Percentiles rank a stretch among this genome's conserved stretches.
Evolutionary conservation across 2,113 vertebrate genomes (phyloP).

Genomic region (Columba janthina): DNA sequence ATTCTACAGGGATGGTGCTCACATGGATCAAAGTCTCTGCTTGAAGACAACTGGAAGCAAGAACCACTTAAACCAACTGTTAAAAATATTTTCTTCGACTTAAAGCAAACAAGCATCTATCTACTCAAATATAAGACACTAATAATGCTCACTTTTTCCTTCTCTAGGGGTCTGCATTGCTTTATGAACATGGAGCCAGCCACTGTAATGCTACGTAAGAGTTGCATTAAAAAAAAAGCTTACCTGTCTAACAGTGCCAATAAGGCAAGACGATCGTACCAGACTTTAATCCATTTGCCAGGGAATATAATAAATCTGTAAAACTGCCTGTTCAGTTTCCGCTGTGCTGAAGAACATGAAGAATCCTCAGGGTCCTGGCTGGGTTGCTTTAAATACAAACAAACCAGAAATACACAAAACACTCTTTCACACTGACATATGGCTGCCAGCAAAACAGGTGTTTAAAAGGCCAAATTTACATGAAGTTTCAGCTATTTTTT

Average conservation of each 20-base stretch:
- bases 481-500: background rate
- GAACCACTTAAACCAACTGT: background rate
- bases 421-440: background rate
- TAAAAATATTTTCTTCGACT: background rate
- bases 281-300: slow-evolving; percentile 93
- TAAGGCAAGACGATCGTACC: slow-evolving; percentile 92
- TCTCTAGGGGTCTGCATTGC: background rate
- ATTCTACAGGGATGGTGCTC: background rate
- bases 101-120: background rate
- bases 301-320: slow-evolving; percentile 94
- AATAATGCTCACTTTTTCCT: background rate
- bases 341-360: slow-evolving; percentile 85
- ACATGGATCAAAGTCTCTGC: background rate
- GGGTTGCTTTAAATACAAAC: slow-evolving; percentile 61
- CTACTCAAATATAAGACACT: background rate
- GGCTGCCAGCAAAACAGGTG: background rate
- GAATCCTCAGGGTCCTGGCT: slow-evolving; percentile 86
- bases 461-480: background rate
- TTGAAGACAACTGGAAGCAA: background rate
- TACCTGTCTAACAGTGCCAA: slow-evolving; percentile 92
- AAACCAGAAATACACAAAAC: slow-evolving; percentile 24
- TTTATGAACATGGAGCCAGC: background rate
- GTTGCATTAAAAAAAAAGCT: background rate
- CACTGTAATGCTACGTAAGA: background rate
- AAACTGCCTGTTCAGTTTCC: slow-evolving; percentile 87